Evolutionary conservation across 2,797 vertebrate genomes (phyloP).

Genomic region (Neosalanx taihuensis): DNA sequence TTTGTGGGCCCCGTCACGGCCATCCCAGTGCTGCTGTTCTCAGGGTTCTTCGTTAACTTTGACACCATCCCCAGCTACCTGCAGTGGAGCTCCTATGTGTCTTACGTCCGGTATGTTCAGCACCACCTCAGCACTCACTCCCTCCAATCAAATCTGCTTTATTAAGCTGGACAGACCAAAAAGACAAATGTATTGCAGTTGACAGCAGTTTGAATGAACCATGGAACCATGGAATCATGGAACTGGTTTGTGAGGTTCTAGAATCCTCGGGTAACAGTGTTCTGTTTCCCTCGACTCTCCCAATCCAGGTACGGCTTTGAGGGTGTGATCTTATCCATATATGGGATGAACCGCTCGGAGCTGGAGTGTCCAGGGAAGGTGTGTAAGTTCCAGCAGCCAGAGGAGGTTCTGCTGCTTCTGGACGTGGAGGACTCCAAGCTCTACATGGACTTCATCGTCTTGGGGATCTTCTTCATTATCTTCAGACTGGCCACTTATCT

Average conservation of each 20-base stretch:
- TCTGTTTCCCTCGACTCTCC: background rate
- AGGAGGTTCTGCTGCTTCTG: constrained; percentile 84
- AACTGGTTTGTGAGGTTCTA: background rate
- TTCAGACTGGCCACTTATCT: constrained; percentile 90
- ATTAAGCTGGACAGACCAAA: too few relatives aligned
- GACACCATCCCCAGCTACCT: constrained; percentile 98
- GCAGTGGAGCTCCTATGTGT: constrained; percentile 95
- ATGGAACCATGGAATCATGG: too few relatives aligned
- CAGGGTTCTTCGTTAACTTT: constrained; percentile 97
- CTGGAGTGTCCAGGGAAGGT: constrained; percentile 81
- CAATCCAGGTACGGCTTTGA: constrained; percentile 89
- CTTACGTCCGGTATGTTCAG: constrained; percentile 87
- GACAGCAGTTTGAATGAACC: too few relatives aligned
- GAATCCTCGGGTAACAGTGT: background rate
- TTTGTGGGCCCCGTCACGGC: constrained; percentile 93
- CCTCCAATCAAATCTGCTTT: too few relatives aligned
- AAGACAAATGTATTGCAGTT: too few relatives aligned
- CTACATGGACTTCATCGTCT: constrained; percentile 90
- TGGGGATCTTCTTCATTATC: constrained; percentile 88
- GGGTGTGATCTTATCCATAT: constrained; percentile 92
- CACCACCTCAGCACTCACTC: background rate
- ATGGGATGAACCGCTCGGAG: constrained; percentile 90
- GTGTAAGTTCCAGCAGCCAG: constrained; percentile 88
- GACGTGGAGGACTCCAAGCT: constrained; percentile 92
- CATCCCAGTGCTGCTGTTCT: constrained; percentile 93